Evolutionary conservation across 2,797 vertebrate genomes (phyloP), one percentile per base, ranked within the genome.

Genomic region (Varecia variegata): DNA sequence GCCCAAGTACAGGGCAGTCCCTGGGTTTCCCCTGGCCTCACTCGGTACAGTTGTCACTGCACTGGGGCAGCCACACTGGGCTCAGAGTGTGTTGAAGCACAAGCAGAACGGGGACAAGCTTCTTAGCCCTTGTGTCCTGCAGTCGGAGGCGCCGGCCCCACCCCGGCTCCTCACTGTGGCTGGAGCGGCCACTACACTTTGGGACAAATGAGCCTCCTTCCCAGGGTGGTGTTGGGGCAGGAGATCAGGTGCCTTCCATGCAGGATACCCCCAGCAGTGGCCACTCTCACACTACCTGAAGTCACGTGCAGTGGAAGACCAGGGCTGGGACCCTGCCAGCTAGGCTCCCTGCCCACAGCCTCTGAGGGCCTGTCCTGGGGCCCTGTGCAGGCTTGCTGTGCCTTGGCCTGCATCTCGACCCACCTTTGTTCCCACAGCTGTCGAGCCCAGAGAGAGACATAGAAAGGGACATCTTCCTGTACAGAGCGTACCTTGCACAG

Each of bases 401-500:
- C 25, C 38, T 71, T 25, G 25, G 30, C 7, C 79, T 13, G 18
- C n/a, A 2, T 38, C 10, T 23, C 88, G 35, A 43, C 60, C 50
- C 35, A 3, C 1, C 0, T 80, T 27, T 56, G 15, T 80, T 80
- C 83, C 80, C 95, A 90, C 97, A 99, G 99, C 99, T 99, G 0
- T 99, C 99, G 0, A 98, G 97, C 23, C 98, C 99, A 0, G 99
- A 99, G 95, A 99, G 99, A 96, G 99, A 99, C 15, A 91, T 98
- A 35, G 99, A 99, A 94, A 98, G 99, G 88, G 99, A 99, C n/a
- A 98, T 99, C 90, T 99, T 99, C 98, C 97, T 99, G 58, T 99
- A 99, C 98, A 99, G 99, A 98, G 99, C 99, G 0, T 99, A 99
- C 97, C 99, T 99, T 0, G 99, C 99, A 9, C 99, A 99, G 99